Percentiles rank a stretch among this genome's conserved stretches.
Evolutionary conservation across 2,888 invertebrate genomes (phyloP).

Genomic region (Griposia aprilina): DNA sequence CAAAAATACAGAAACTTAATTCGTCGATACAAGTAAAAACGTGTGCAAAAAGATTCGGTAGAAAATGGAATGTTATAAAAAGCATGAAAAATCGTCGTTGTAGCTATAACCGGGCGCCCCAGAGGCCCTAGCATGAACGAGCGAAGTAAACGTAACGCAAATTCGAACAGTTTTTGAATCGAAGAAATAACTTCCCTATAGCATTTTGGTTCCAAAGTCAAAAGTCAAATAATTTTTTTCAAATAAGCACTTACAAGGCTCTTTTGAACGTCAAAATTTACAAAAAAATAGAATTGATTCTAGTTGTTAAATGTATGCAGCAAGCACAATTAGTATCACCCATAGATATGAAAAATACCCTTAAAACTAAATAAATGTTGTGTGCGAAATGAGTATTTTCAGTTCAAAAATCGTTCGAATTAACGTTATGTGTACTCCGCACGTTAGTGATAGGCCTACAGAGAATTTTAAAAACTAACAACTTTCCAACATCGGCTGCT

Average conservation of each 20-base stretch:
- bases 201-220: too few relatives aligned
- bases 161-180: neutral
- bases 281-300: too few relatives aligned
- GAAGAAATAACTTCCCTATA: too few relatives aligned
- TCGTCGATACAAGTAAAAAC: constrained; percentile 5
- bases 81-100: constrained; percentile 56
- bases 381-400: neutral
- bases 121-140: constrained; percentile 9
- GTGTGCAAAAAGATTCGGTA: constrained; percentile 12
- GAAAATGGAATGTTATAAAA: constrained; percentile 55
- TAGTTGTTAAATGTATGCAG: too few relatives aligned
- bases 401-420: neutral
- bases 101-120: constrained; percentile 57
- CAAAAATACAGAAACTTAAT: constrained; percentile 14
- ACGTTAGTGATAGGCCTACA: neutral
- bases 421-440: neutral
- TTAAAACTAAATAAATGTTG: too few relatives aligned
- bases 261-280: too few relatives aligned
- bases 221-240: too few relatives aligned
- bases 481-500: constrained; percentile 70
- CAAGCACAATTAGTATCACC: too few relatives aligned
- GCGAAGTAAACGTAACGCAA: neutral
- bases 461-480: constrained; percentile 75
- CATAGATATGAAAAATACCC: too few relatives aligned
- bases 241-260: too few relatives aligned